A percentile compares a stretch with the other conserved stretches of the same genome.
phyloP scores from a whole-genome alignment of 2,888 invertebrate genomes.

The Agapostemon virescens region DNA sequence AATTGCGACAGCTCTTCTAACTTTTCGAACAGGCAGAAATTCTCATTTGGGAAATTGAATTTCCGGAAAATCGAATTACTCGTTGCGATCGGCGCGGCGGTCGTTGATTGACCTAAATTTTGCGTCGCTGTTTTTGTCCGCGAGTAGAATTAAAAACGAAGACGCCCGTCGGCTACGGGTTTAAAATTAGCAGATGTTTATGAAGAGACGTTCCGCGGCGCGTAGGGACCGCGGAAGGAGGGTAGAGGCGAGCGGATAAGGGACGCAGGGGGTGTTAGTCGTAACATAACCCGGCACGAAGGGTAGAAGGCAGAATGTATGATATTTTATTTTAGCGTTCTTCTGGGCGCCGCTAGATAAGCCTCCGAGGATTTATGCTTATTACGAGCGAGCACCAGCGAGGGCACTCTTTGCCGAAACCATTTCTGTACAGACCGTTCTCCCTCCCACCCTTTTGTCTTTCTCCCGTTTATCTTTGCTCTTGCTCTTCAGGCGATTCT shows the following conservation, averaged over 20 bases:
- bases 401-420: constrained; percentile 73
- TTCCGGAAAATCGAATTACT: background rate
- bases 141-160: background rate
- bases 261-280: constrained; percentile 51
- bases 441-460: constrained; percentile 51
- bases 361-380: constrained; percentile 80
- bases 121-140: background rate
- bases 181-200: constrained; percentile 30
- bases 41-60: background rate
- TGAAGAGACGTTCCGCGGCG: constrained; percentile 35
- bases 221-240: constrained; percentile 36
- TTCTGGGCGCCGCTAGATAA: constrained; percentile 79
- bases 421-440: constrained; percentile 66
- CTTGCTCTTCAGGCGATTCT: constrained; percentile 35
- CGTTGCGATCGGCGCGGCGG: background rate
- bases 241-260: constrained; percentile 51
- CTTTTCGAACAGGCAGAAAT: too few species aligned
- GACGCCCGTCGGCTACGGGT: background rate
- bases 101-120: constrained; percentile 24
- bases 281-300: constrained; percentile 64
- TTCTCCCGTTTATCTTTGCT: constrained; percentile 45
- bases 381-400: constrained; percentile 76
- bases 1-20: too few species aligned
- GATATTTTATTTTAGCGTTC: constrained; percentile 80
- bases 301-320: constrained; percentile 77